Percentiles rank a stretch among this genome's conserved stretches.
Conservation (phyloP, 2,797 vertebrate species). For the Neomorphus geoffroyi region DNA sequence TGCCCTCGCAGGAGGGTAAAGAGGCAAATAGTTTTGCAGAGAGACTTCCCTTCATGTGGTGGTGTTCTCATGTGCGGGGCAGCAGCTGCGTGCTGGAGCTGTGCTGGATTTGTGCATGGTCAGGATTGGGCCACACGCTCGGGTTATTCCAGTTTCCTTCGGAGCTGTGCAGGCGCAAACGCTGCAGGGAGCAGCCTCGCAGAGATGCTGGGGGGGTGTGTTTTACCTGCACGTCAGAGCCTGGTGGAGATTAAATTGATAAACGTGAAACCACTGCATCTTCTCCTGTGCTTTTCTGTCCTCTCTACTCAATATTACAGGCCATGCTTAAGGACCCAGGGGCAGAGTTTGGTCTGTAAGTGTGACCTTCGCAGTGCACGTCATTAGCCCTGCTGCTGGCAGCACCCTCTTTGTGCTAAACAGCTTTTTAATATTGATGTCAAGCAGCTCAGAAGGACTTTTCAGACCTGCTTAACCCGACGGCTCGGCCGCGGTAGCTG, state of each 20-base stretch:
- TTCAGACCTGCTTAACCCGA: neutral
- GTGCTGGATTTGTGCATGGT: fast-evolving
- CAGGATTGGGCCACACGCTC: fast-evolving
- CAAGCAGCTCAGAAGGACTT: neutral
- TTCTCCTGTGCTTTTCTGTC: neutral
- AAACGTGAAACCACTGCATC: neutral
- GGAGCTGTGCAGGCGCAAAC: neutral
- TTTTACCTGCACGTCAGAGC: neutral
- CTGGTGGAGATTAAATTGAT: neutral
- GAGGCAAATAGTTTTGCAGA: neutral
- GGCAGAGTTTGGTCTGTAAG: neutral
- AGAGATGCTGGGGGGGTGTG: neutral
- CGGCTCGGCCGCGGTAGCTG: neutral
- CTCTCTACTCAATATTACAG: neutral
- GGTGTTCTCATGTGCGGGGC: fast-evolving
- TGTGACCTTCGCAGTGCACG: neutral
- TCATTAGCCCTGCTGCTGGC: neutral
- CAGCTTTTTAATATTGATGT: conserved; percentile 19
- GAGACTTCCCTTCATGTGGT: neutral
- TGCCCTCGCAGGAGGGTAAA: neutral
- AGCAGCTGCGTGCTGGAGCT: neutral
- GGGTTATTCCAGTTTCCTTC: neutral
- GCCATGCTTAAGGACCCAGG: neutral
- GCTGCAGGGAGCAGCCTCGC: neutral
- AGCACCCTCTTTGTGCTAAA: neutral